Percentiles rank a stretch among this genome's conserved stretches.
These are phyloP conservation scores for Zosterops borbonicus DNA, from an alignment of 2,113 vertebrate genomes.

Conservation along the genomic window DNA sequence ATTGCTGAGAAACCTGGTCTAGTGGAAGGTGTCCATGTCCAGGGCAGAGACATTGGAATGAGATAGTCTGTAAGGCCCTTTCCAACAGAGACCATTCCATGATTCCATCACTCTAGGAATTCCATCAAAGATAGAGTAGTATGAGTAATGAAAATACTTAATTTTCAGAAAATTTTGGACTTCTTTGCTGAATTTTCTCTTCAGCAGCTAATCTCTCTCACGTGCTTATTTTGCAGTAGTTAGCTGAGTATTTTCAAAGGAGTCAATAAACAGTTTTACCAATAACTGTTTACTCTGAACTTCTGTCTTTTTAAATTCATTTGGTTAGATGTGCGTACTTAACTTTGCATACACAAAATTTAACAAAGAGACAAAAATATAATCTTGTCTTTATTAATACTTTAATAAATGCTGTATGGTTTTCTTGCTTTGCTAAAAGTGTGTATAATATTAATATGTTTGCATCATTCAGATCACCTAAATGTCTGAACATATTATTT, in stretches of 20 bases:
- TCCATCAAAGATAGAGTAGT: background rate
- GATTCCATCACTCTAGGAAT: background rate
- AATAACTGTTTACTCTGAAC: background rate
- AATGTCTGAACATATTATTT: background rate
- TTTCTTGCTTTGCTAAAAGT: background rate
- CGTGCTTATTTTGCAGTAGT: background rate
- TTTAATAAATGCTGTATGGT: background rate
- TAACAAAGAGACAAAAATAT: background rate
- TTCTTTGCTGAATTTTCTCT: background rate
- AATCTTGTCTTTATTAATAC: background rate
- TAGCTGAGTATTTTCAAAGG: background rate
- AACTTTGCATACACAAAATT: background rate
- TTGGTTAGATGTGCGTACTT: background rate
- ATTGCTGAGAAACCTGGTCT: background rate
- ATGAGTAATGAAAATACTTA: background rate
- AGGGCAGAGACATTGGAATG: background rate
- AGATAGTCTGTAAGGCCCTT: background rate
- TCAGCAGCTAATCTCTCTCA: background rate
- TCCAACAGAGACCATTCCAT: background rate
- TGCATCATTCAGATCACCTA: background rate
- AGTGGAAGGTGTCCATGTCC: background rate
- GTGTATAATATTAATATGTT: background rate
- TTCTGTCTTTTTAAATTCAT: background rate
- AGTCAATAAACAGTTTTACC: background rate
- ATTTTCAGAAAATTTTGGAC: background rate